phyloP scores from a whole-genome alignment of 2,113 vertebrate species.

The Solenodon paradoxus region DNA sequence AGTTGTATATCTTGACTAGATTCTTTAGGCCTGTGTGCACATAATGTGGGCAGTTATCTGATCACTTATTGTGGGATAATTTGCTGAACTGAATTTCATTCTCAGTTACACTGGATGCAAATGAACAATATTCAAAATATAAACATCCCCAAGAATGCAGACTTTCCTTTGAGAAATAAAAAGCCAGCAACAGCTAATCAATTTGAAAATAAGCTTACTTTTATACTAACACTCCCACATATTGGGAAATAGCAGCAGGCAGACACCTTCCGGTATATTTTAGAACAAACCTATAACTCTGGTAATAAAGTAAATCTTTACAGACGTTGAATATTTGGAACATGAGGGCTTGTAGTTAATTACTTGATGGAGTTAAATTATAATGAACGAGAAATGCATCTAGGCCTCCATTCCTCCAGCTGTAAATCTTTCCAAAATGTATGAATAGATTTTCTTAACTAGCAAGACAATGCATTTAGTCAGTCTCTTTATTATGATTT shows the following conservation, averaged over 20 bases:
- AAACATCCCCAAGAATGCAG: background rate
- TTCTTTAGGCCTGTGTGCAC: background rate
- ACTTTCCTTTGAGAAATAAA: background rate
- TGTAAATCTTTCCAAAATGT: slow-evolving; percentile 50
- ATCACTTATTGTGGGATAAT: background rate
- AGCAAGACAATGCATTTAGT: slow-evolving; percentile 54
- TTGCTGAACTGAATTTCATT: background rate
- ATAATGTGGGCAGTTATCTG: background rate
- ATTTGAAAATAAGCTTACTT: slow-evolving; percentile 27
- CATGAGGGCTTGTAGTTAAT: slow-evolving; percentile 21
- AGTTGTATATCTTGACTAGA: background rate
- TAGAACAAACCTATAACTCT: background rate
- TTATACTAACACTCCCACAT: slow-evolving; percentile 22
- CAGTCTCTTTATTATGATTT: slow-evolving; percentile 47
- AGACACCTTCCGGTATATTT: slow-evolving; percentile 3
- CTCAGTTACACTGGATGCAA: background rate
- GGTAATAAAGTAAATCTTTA: slow-evolving; percentile 32
- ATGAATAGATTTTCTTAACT: slow-evolving; percentile 34
- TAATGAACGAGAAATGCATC: slow-evolving; percentile 48
- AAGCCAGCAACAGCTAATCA: background rate
- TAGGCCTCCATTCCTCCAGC: background rate
- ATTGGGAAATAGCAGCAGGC: slow-evolving; percentile 26
- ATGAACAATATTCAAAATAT: background rate
- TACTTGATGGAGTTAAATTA: slow-evolving; percentile 45
- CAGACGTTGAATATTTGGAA: slow-evolving; percentile 40